Evolutionary conservation across 2,113 vertebrate species (phyloP).

Genomic region (Nyctereutes procyonoides): DNA sequence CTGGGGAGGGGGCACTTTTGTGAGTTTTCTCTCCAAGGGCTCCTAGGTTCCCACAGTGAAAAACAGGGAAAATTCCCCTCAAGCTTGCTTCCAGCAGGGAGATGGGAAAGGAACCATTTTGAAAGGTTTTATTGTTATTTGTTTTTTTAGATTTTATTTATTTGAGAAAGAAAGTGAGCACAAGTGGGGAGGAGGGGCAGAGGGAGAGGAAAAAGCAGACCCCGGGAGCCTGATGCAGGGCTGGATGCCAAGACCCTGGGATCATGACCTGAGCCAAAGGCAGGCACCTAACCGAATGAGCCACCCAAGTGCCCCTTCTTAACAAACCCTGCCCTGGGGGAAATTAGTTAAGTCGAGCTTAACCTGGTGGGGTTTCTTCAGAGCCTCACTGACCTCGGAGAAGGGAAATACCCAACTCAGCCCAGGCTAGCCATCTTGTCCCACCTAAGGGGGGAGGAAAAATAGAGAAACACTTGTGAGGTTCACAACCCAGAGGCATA

Average conservation of each 20-base stretch:
- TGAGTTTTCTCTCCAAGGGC: neutral
- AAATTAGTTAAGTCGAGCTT: neutral
- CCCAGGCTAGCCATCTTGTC: neutral
- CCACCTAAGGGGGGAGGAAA: neutral
- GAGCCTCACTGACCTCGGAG: neutral
- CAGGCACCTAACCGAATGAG: too few relatives aligned
- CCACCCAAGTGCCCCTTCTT: neutral
- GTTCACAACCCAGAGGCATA: neutral
- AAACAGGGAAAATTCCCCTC: neutral
- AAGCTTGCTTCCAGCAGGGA: neutral
- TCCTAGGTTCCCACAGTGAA: neutral
- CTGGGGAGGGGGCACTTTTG: neutral
- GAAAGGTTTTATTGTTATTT: neutral
- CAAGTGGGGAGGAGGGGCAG: too few relatives aligned
- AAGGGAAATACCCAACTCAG: neutral
- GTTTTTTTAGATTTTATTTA: too few relatives aligned
- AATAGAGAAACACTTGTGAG: neutral
- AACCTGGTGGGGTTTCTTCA: neutral
- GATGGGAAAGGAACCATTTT: neutral
- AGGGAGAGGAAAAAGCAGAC: too few relatives aligned
- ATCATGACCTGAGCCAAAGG: too few relatives aligned
- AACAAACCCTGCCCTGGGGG: neutral
- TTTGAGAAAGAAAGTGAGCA: too few relatives aligned
- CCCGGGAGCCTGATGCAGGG: too few relatives aligned
- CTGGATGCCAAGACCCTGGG: too few relatives aligned